A percentile compares a stretch with the other conserved stretches of the same genome.
These are phyloP conservation scores for Apantesis nais DNA, from an alignment of 2,888 invertebrate genomes.

Conservation along the genomic window DNA sequence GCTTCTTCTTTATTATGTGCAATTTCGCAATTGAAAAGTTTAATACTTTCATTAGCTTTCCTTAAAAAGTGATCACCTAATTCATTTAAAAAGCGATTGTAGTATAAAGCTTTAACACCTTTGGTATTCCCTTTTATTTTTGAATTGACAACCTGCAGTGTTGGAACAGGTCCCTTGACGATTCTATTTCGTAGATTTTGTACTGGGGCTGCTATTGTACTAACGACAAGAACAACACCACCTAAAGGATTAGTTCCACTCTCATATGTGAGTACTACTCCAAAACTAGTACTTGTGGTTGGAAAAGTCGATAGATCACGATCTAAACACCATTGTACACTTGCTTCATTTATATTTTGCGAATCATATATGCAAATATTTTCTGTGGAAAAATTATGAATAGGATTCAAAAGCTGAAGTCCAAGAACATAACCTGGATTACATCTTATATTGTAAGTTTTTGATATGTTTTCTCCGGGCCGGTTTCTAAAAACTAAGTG, in stretches of 20 bases:
- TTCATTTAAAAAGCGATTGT: constrained; percentile 95
- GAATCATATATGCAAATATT: constrained; percentile 92
- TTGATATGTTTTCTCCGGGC: constrained; percentile 83
- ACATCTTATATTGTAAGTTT: constrained; percentile 88
- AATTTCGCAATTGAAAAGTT: constrained; percentile 92
- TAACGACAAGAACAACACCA: constrained; percentile 92
- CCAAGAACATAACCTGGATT: constrained; percentile 95
- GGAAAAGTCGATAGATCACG: constrained; percentile 96
- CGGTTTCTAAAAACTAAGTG: constrained; percentile 91
- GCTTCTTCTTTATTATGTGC: constrained; percentile 93
- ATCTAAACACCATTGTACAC: constrained; percentile 91
- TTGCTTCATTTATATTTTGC: constrained; percentile 87
- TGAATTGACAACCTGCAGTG: constrained; percentile 88
- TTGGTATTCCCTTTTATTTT: constrained; percentile 92
- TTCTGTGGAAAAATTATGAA: constrained; percentile 95
- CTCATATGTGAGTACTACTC: constrained; percentile 91
- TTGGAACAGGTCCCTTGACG: constrained; percentile 92
- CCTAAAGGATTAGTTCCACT: constrained; percentile 93
- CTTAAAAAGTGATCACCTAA: constrained; percentile 93
- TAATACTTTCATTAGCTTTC: constrained; percentile 94
- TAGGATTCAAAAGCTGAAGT: constrained; percentile 95
- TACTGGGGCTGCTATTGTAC: constrained; percentile 89
- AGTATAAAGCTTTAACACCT: constrained; percentile 93
- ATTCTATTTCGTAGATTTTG: constrained; percentile 91
- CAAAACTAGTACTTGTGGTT: constrained; percentile 93